Evolutionary conservation across 1,140 invertebrate species (phyloP), one percentile per base, ranked within the genome.

Genomic region (Drosophila insularis): DNA sequence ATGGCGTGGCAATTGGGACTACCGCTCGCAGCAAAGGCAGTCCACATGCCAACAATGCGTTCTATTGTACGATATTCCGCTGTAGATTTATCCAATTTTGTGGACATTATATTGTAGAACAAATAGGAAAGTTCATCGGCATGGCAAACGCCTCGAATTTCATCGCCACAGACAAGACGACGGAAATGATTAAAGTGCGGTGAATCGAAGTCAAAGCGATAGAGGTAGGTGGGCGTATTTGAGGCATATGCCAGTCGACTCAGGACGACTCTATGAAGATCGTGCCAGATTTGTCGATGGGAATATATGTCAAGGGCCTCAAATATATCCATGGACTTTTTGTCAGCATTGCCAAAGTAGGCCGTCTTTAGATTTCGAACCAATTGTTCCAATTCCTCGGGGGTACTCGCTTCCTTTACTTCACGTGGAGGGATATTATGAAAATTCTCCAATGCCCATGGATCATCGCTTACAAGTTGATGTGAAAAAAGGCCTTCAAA

Each of bases 71-170:
- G 80, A 35, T 91, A 92, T 32, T 89, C 91, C 5, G 10, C 40
- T 0, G 86, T 68, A 4, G 72, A 70, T 13, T 78, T 76, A 2
- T 53, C 58, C 17, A 87, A 50, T 5, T 75, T 90, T 1, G 61
- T 46, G 1, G 82, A 68, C 6, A 76, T 58, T 4, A 76, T 13
- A 65, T 71, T 77, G 68, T 93, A 92, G 74, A 95, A 95, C 14
- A 95, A 70, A 81, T 95, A 95, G 53, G 94, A 94, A 0, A 95
- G 27, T 64, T 95, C 95, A 65, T 95, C 95, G 0, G 92, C 93
- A 78, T 95, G 95, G 66, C 92, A 92, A 2, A 93, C 93, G 1
- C 89, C 89, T 1, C 85, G 81, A 11, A 80, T 62, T 1, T 21
- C 39, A 6, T 65, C 59, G 4, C 81, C 89, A 40, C 84, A 90